Evolutionary conservation across 2,113 vertebrate species (phyloP).

Genomic region (cattle (Bos taurus)): ARS-UCD2.0 NC_037335.1:95603001-95603500

Average conservation of each 20-base stretch:
- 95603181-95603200: background rate
- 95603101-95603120: background rate
- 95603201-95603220: background rate
- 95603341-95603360: background rate
- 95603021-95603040: conserved; percentile 22
- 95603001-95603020: background rate
- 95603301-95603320: background rate
- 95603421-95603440: background rate
- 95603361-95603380: background rate
- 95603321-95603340: background rate
- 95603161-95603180: background rate
- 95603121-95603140: conserved; percentile 1
- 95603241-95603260: background rate
- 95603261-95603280: background rate
- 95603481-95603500: background rate
- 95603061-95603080: background rate
- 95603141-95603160: background rate
- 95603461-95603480: background rate
- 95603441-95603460: background rate
- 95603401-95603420: background rate
- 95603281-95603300: background rate
- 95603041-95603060: conserved; percentile 28
- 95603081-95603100: background rate
- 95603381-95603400: background rate
- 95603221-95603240: background rate